These are phyloP conservation scores for Nettapus auritus DNA, from an alignment of 2,113 vertebrate genomes.

Conservation along the genomic window DNA sequence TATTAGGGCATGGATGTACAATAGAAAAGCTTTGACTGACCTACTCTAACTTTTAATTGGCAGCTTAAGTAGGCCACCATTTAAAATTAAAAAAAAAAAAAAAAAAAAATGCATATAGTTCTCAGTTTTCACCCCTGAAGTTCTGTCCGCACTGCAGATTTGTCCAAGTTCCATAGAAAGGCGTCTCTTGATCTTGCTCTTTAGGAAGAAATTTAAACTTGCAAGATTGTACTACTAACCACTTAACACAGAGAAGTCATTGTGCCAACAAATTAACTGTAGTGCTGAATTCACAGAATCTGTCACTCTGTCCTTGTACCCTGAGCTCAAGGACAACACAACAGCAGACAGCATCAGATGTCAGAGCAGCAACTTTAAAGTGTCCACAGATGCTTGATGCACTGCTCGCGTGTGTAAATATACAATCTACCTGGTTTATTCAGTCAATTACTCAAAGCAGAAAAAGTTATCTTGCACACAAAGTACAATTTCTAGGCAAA, in stretches of 20 bases:
- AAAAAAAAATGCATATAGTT: neutral
- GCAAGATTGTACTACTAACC: neutral
- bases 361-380: neutral
- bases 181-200: neutral
- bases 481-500: neutral
- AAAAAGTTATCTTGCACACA: neutral
- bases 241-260: neutral
- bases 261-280: neutral
- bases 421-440: neutral
- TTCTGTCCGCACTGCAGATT: neutral
- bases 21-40: neutral
- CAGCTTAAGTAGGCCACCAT: neutral
- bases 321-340: neutral
- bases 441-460: neutral
- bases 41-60: neutral
- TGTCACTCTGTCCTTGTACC: neutral
- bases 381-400: rapidly evolving
- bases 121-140: neutral
- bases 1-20: neutral
- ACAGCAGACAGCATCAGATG: neutral
- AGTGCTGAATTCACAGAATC: neutral
- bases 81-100: neutral
- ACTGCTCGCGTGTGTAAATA: no score
- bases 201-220: neutral
- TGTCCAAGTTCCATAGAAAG: neutral